Percentiles rank a stretch among this genome's conserved stretches.
Evolutionary conservation across 1,140 invertebrate species (phyloP).

Genomic region (Ceratina japonica): DNA sequence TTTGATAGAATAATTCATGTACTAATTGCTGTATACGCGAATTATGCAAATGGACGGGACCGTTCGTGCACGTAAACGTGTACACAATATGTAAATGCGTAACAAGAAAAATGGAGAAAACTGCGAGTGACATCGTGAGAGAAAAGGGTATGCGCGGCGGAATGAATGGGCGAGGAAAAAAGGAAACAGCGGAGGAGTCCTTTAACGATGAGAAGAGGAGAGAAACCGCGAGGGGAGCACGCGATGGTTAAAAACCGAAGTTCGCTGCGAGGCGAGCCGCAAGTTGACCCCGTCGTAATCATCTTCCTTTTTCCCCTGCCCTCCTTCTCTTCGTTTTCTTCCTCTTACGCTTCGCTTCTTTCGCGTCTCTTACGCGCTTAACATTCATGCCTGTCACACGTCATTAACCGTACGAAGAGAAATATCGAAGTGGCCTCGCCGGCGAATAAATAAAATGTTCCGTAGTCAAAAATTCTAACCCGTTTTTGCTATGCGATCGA

Average conservation of each 20-base stretch:
- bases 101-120: neutral
- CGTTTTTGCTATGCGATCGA: too few relatives aligned
- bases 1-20: too few relatives aligned
- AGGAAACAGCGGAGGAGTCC: conserved; percentile 4
- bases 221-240: conserved; percentile 39
- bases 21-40: too few relatives aligned
- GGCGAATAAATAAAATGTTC: neutral
- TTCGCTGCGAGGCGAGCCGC: conserved; percentile 37
- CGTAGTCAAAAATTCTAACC: too few relatives aligned
- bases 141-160: neutral
- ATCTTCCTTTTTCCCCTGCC: neutral
- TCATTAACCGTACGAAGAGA: conserved; percentile 10
- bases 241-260: conserved; percentile 48
- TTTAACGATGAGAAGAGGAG: conserved; percentile 50
- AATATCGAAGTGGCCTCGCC: neutral
- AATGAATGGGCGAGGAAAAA: conserved; percentile 3
- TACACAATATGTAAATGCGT: neutral
- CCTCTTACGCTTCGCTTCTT: neutral
- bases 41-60: too few relatives aligned
- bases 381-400: conserved; percentile 9
- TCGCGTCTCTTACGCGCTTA: neutral
- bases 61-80: too few relatives aligned
- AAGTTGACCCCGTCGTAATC: conserved; percentile 40
- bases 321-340: neutral
- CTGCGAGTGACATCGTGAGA: neutral